A percentile compares a stretch with the other conserved stretches of the same genome.
Conservation (phyloP, 2,888 invertebrate genomes). For the Ophion ellenae region DNA sequence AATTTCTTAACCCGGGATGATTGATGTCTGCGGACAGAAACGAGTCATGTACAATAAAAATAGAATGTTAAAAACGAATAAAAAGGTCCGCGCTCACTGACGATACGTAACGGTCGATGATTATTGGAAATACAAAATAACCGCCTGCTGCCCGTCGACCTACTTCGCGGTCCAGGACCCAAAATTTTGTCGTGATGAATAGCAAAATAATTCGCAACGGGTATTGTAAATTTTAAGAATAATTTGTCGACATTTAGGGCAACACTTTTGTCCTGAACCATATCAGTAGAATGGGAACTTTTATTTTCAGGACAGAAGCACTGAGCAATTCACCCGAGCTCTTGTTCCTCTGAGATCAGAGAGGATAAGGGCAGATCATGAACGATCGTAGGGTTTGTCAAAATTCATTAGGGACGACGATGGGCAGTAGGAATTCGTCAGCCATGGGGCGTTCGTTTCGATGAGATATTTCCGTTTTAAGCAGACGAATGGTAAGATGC, state of each 20-base stretch:
- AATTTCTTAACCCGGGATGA: background rate
- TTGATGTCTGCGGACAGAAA: too few relatives aligned
- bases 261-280: background rate
- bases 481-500: too few relatives aligned
- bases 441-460: background rate
- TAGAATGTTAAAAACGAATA: too few relatives aligned
- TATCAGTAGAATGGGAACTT: background rate
- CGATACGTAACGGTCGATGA: too few relatives aligned
- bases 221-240: too few relatives aligned
- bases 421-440: background rate
- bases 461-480: background rate
- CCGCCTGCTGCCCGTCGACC: too few relatives aligned
- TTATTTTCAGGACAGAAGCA: background rate
- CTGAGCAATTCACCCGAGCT: background rate
- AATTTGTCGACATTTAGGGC: background rate
- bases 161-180: too few relatives aligned
- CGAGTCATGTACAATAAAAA: too few relatives aligned
- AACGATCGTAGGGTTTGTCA: background rate
- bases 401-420: background rate
- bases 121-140: too few relatives aligned
- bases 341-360: background rate
- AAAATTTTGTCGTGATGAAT: too few relatives aligned
- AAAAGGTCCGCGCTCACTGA: too few relatives aligned
- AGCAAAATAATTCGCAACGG: too few relatives aligned
- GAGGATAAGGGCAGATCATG: background rate